phyloP scores from a whole-genome alignment of 30 jellyfish, hydroid and myxozoan species.

The Clytia hemisphaerica region DNA sequence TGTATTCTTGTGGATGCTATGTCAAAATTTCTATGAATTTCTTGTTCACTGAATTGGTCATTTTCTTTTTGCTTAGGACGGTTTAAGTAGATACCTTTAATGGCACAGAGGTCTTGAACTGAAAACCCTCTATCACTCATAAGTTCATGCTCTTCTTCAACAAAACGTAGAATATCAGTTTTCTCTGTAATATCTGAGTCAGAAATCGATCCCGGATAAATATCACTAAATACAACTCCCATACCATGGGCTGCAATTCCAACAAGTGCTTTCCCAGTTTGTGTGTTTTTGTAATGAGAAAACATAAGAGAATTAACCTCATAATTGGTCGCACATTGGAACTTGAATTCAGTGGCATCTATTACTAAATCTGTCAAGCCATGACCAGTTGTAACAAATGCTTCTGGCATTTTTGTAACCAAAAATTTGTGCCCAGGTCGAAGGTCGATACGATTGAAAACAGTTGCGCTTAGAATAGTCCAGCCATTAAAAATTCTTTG shows the following conservation, averaged over 20 bases:
- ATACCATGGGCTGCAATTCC: conserved; percentile 20
- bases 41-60: conserved; percentile 24
- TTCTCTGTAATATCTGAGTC: conserved; percentile 21
- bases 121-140: conserved; percentile 42
- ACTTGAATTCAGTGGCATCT: no score
- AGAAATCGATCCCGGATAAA: conserved; percentile 27
- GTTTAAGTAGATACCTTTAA: conserved; percentile 28
- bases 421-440: conserved; percentile 10
- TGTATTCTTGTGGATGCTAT: conserved; percentile 35
- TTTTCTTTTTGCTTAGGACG: conserved; percentile 17
- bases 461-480: no score
- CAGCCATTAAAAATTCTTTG: conserved; percentile 11
- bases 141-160: conserved; percentile 29
- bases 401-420: conserved; percentile 31
- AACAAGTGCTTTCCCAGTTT: conserved; percentile 26
- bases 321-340: conserved; percentile 30
- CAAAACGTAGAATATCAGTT: conserved; percentile 24
- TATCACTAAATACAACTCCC: conserved; percentile 15
- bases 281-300: conserved; percentile 33
- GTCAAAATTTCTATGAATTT: conserved; percentile 26
- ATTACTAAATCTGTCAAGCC: conserved; percentile 22
- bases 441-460: conserved; percentile 15
- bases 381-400: conserved; percentile 27
- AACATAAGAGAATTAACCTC: conserved; percentile 31
- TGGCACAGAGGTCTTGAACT: conserved; percentile 22